Evolutionary conservation across 2,888 invertebrate species (phyloP).

Genomic region (Drosophila neonasuta): DNA sequence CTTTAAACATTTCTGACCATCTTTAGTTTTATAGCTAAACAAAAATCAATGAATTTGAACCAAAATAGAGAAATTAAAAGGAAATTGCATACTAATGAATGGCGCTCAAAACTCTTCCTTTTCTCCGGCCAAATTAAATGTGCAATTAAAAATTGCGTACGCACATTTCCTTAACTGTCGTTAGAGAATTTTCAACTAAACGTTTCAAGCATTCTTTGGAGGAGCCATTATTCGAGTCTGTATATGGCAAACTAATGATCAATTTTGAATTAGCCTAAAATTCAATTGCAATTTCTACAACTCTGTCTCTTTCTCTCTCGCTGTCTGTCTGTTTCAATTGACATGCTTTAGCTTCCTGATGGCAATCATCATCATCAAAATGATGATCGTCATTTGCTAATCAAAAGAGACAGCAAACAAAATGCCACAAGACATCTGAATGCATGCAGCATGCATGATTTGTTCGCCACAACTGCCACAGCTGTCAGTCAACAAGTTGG

Average conservation of each 20-base stretch:
- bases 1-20: too few relatives aligned
- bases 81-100: constrained; percentile 1
- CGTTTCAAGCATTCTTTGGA: constrained; percentile 25
- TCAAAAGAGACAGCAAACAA: constrained; percentile 66
- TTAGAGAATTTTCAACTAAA: constrained; percentile 14
- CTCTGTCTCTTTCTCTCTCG: background rate
- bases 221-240: background rate
- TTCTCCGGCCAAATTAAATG: background rate
- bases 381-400: constrained; percentile 54
- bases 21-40: background rate
- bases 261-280: constrained; percentile 24
- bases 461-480: constrained; percentile 55
- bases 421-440: constrained; percentile 53
- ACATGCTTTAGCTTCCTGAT: constrained; percentile 53
- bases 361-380: constrained; percentile 34
- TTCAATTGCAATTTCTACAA: background rate
- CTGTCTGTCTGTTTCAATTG: constrained; percentile 25
- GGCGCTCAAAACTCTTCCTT: background rate
- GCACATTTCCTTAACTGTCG: constrained; percentile 14
- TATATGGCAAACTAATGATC: constrained; percentile 29
- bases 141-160: constrained; percentile 3
- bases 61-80: background rate
- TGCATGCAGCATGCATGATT: constrained; percentile 56
- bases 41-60: background rate
- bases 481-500: constrained; percentile 59